A percentile compares a stretch with the other conserved stretches of the same genome.
These are phyloP conservation scores for Clytia hemisphaerica DNA, from an alignment of 30 jellyfish, hydroid and myxozoan species.

Conservation along the genomic window DNA sequence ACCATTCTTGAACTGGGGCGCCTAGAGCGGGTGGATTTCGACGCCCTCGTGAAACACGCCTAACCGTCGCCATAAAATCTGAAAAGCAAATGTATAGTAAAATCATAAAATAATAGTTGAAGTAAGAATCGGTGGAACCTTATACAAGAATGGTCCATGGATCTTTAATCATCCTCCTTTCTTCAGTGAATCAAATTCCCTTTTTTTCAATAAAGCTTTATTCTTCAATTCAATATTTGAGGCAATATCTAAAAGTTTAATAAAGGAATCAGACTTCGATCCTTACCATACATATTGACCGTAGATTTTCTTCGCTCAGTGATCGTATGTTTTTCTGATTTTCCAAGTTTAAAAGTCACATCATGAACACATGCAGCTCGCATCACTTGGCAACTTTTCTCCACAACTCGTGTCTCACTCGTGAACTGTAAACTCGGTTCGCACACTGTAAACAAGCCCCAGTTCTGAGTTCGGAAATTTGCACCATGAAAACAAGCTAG, in stretches of 20 bases:
- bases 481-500: conserved; percentile 96
- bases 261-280: not conserved
- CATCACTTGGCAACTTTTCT: conserved; percentile 82
- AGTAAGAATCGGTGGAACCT: too few species aligned
- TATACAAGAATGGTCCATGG: too few species aligned
- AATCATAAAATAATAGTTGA: not conserved
- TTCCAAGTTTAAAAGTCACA: conserved; percentile 45
- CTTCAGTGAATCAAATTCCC: not conserved
- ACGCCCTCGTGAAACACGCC: conserved; percentile 93
- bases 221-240: not conserved
- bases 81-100: not conserved
- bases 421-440: conserved; percentile 66
- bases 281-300: conserved; percentile 4
- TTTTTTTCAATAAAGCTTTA: not conserved
- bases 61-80: conserved; percentile 95
- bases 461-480: conserved; percentile 92
- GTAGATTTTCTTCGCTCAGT: conserved; percentile 15
- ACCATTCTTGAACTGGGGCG: conserved; percentile 96
- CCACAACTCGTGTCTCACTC: conserved; percentile 61
- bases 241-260: not conserved
- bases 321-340: not conserved
- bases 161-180: too few species aligned
- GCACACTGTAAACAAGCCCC: conserved; percentile 88
- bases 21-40: conserved; percentile 97
- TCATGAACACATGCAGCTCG: conserved; percentile 75